A percentile compares a stretch with the other conserved stretches of the same genome.
Conservation (phyloP, 2,888 invertebrate species). For the Drosophila dives region DNA sequence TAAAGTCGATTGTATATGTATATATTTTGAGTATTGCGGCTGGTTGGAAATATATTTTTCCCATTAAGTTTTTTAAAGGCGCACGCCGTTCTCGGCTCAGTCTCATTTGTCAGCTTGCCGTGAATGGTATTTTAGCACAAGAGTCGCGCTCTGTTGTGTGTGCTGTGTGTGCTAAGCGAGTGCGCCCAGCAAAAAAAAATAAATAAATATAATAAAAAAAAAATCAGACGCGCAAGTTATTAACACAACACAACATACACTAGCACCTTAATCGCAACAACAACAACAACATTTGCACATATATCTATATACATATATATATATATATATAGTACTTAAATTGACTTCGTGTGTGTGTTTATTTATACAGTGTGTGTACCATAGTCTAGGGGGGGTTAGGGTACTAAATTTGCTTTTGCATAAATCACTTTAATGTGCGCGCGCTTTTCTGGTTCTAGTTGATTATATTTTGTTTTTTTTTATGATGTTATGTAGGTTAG, state of each 20-base stretch:
- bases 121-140: conserved; percentile 82
- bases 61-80: conserved; percentile 82
- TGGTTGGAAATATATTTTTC: conserved; percentile 72
- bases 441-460: conserved; percentile 52
- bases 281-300: conserved; percentile 53
- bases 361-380: conserved; percentile 22
- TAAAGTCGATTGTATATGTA: conserved; percentile 54
- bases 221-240: conserved; percentile 53
- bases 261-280: conserved; percentile 27
- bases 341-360: conserved; percentile 26
- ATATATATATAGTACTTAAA: conserved; percentile 52
- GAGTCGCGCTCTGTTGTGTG: conserved; percentile 48
- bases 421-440: conserved; percentile 70
- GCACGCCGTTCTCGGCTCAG: conserved; percentile 82
- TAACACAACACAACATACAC: conserved; percentile 44
- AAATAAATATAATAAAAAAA: not conserved
- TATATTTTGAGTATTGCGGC: conserved; percentile 57
- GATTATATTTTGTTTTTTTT: not conserved
- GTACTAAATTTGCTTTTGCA: conserved; percentile 63
- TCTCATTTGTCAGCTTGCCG: conserved; percentile 83
- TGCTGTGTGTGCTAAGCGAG: conserved; percentile 4
- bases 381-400: conserved; percentile 40
- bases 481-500: conserved; percentile 56
- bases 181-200: not conserved
- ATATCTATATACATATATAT: conserved; percentile 44